phyloP scores from a whole-genome alignment of 1,140 invertebrate genomes.

The Drosophila watanabei region DNA sequence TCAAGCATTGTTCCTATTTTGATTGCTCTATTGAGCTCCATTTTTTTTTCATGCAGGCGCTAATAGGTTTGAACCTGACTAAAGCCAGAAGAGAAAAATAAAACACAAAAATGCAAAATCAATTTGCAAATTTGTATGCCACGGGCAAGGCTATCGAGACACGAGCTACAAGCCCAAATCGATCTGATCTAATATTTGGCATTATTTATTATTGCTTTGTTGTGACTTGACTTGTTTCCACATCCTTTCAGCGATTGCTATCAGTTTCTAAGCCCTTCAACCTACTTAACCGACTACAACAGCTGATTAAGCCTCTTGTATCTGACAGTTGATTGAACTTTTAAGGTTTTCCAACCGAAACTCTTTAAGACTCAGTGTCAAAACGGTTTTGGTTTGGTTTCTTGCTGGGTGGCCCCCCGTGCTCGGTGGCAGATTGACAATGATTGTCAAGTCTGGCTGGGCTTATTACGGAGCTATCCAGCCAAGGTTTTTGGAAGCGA shows the following conservation, averaged over 20 bases:
- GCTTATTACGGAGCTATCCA: constrained; percentile 40
- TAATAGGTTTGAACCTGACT: constrained; percentile 51
- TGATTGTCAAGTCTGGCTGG: constrained; percentile 40
- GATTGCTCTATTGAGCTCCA: constrained; percentile 42
- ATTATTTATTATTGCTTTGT: constrained; percentile 18
- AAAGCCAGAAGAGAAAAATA: constrained; percentile 10
- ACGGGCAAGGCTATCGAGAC: constrained; percentile 50
- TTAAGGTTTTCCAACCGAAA: constrained; percentile 36
- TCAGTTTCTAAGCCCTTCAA: constrained; percentile 34
- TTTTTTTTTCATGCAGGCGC: constrained; percentile 48
- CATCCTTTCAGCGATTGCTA: constrained; percentile 31
- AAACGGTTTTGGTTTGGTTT: constrained; percentile 15
- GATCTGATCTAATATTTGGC: constrained; percentile 22
- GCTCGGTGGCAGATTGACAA: constrained; percentile 40
- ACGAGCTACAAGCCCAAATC: constrained; percentile 30
- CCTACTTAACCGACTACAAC: constrained; percentile 15
- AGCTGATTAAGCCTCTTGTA: constrained; percentile 45
- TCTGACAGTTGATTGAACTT: constrained; percentile 49
- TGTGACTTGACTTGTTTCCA: constrained; percentile 43
- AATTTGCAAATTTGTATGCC: constrained; percentile 47
- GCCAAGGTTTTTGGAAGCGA: constrained; percentile 33
- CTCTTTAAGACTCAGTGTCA: constrained; percentile 45
- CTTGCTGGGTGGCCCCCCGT: constrained; percentile 33
- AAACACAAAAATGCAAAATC: constrained; percentile 19
- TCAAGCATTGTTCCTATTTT: constrained; percentile 49